Evolutionary conservation across 2,113 vertebrate genomes (phyloP).

Genomic region (Prunella fulvescens): DNA sequence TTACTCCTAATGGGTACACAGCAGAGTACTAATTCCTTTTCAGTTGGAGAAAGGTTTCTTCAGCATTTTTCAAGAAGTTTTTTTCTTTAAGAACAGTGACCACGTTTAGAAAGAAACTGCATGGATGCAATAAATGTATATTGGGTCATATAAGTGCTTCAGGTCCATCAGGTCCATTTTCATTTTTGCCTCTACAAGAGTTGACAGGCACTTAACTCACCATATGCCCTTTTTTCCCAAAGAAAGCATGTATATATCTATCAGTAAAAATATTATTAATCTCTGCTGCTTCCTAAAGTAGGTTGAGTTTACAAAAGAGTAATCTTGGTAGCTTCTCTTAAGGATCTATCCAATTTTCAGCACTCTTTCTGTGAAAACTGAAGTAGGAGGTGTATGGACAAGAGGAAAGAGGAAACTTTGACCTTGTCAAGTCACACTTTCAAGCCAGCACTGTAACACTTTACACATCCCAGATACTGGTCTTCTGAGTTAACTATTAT

Average conservation of each 20-base stretch:
- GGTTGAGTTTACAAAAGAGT: background rate
- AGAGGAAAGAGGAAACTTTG: background rate
- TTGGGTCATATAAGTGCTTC: background rate
- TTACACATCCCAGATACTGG: background rate
- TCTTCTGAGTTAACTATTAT: background rate
- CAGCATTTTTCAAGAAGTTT: background rate
- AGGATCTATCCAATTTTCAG: background rate
- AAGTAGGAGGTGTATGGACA: accelerated
- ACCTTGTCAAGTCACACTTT: background rate
- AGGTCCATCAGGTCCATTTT: background rate
- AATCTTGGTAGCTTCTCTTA: background rate
- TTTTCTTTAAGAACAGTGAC: background rate
- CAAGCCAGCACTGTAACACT: background rate
- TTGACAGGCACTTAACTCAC: background rate
- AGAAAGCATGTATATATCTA: background rate
- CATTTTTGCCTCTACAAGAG: background rate
- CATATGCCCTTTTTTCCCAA: background rate
- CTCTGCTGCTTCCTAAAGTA: background rate
- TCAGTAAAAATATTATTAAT: background rate
- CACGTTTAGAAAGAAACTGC: background rate
- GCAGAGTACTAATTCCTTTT: background rate
- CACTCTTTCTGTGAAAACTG: background rate
- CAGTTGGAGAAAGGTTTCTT: background rate
- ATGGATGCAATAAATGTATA: background rate
- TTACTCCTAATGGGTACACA: background rate